These are phyloP conservation scores for Squalus acanthias DNA, from an alignment of 2,797 vertebrate genomes.

Conservation along the genomic window DNA sequence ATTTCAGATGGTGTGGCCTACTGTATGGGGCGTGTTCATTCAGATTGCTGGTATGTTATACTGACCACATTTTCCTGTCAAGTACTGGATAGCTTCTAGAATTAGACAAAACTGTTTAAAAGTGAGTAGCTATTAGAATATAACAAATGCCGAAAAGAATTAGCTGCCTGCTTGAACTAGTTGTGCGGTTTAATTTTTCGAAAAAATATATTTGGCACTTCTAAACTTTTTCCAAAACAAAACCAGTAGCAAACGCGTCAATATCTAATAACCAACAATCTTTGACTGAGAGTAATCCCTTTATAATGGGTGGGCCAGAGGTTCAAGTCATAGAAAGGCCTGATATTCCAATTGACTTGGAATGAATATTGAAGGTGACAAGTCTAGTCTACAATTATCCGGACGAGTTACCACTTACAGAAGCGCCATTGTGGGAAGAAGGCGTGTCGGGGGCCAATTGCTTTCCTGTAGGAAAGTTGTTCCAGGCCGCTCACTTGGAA, in stretches of 20 bases:
- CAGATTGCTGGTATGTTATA: slow-evolving; percentile 6
- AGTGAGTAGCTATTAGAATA: neutral
- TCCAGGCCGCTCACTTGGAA: neutral
- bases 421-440: neutral
- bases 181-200: neutral
- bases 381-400: neutral
- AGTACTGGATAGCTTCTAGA: neutral
- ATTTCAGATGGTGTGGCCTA: slow-evolving; percentile 19
- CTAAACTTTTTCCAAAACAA: neutral
- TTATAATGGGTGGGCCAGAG: neutral
- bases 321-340: neutral
- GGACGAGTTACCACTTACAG: neutral
- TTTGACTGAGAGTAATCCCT: neutral
- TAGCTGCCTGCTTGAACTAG: neutral
- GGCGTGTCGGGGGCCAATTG: neutral
- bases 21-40: neutral
- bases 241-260: neutral
- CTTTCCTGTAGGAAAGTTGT: neutral
- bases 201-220: neutral
- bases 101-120: neutral
- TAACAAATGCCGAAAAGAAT: neutral
- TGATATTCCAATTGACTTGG: neutral
- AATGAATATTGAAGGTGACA: neutral
- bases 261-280: neutral
- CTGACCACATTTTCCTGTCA: neutral